Conservation (phyloP, 2,888 invertebrate species). For the Brachyptera putata region DNA sequence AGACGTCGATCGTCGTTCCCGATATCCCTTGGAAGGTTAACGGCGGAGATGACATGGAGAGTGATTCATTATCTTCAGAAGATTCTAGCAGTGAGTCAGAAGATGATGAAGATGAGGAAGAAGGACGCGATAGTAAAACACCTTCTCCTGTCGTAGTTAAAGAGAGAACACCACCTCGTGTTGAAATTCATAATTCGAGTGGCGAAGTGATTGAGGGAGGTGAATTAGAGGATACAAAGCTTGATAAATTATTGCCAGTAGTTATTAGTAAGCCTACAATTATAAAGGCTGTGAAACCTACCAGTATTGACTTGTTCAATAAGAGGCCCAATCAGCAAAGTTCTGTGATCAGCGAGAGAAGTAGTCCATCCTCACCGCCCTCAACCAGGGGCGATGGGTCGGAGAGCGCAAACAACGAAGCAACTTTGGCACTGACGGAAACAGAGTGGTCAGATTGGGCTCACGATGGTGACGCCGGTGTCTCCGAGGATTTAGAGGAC, state of each 20-base stretch:
- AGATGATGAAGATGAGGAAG: conserved; percentile 31
- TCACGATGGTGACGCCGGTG: conserved; percentile 62
- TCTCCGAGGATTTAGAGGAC: conserved; percentile 69
- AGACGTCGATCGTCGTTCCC: conserved; percentile 62
- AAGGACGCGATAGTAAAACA: conserved; percentile 23
- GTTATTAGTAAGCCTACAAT: not conserved
- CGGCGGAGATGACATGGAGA: conserved; percentile 38
- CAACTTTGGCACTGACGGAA: conserved; percentile 71
- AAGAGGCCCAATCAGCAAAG: conserved; percentile 37
- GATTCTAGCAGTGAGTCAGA: conserved; percentile 24
- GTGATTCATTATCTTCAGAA: conserved; percentile 37
- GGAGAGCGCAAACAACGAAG: conserved; percentile 51
- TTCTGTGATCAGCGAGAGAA: conserved; percentile 43
- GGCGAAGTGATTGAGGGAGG: conserved; percentile 58
- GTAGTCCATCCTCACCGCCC: conserved; percentile 53
- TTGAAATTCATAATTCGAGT: conserved; percentile 68
- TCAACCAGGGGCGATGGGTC: conserved; percentile 55
- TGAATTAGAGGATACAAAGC: conserved; percentile 24
- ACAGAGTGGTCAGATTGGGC: conserved; percentile 90
- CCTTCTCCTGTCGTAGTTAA: conserved; percentile 23
- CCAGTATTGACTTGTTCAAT: conserved; percentile 2
- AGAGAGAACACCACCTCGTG: conserved; percentile 54
- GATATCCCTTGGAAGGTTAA: conserved; percentile 52
- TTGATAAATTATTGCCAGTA: not conserved
- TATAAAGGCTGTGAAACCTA: not conserved